Evolutionary conservation across 35 echinoderm and acorn worm genomes (phyloP).

Genomic region (Amphiura filiformis): DNA sequence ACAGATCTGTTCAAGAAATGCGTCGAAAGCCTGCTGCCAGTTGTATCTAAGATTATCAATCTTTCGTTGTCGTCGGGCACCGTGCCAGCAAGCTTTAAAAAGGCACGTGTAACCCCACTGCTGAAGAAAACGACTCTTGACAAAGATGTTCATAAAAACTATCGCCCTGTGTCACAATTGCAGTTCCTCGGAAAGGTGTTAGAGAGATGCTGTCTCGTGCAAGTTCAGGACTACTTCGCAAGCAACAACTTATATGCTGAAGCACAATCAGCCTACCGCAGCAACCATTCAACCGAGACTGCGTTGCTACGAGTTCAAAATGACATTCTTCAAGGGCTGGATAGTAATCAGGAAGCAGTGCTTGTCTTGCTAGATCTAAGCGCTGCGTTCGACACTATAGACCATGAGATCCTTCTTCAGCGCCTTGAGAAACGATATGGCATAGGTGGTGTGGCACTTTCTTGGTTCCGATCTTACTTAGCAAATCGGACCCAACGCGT

Average conservation of each 20-base stretch:
- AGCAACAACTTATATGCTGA: slow-evolving; percentile 27
- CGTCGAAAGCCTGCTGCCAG: not conserved
- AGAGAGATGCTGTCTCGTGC: slow-evolving; percentile 18
- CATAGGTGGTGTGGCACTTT: slow-evolving; percentile 11
- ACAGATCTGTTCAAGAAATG: not conserved
- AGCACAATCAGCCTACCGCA: slow-evolving; percentile 27
- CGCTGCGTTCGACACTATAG: slow-evolving; percentile 45
- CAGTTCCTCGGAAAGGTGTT: slow-evolving; percentile 53
- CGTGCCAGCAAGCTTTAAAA: slow-evolving; percentile 1
- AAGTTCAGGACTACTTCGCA: slow-evolving; percentile 13
- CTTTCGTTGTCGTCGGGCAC: not conserved
- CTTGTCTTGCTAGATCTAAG: slow-evolving; percentile 29
- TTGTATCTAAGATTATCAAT: slow-evolving; percentile 12
- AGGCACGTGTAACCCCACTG: not conserved
- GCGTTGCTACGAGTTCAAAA: slow-evolving; percentile 20
- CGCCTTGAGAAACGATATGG: slow-evolving; percentile 28
- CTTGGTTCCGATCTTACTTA: slow-evolving; percentile 35
- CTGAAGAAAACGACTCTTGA: slow-evolving; percentile 26
- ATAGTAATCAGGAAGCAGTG: slow-evolving; percentile 27
- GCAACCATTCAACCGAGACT: slow-evolving; percentile 42
- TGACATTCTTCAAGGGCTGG: slow-evolving; percentile 20
- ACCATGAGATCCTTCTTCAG: slow-evolving; percentile 37
- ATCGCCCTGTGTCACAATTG: slow-evolving; percentile 53
- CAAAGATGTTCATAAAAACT: slow-evolving; percentile 30
- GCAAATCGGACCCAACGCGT: slow-evolving; percentile 15